Conservation (phyloP, 2,888 invertebrate genomes). For the Nephrotoma flavescens region DNA sequence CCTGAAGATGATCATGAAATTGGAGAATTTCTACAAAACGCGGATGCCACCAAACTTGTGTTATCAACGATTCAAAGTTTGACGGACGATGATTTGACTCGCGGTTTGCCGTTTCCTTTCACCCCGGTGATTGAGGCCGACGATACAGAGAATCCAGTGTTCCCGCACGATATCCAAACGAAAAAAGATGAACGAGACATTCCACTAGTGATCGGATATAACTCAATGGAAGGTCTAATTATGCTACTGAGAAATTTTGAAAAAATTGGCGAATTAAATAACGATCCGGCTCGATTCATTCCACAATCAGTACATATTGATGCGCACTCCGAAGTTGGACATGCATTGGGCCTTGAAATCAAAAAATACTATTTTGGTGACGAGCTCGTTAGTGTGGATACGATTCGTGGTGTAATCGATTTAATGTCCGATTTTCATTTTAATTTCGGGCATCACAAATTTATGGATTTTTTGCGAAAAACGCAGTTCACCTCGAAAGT, state of each 20-base stretch:
- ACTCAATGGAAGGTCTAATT: constrained; percentile 38
- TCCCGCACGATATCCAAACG: constrained; percentile 33
- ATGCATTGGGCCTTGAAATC: constrained; percentile 18
- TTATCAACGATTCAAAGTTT: constrained; percentile 17
- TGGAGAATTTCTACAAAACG: constrained; percentile 6
- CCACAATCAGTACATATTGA: constrained; percentile 21
- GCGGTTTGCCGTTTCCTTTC: constrained; percentile 21
- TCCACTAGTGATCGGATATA: constrained; percentile 38
- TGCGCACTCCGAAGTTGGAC: constrained; percentile 14
- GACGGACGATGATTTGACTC: constrained; percentile 22
- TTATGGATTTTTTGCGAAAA: constrained; percentile 20
- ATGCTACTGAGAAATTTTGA: constrained; percentile 18
- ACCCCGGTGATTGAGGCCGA: constrained; percentile 17
- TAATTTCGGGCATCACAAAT: constrained; percentile 19
- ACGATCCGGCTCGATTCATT: constrained; percentile 23
- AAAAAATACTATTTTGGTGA: constrained; percentile 34
- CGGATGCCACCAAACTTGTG: constrained; percentile 16
- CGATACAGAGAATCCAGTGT: constrained; percentile 11
- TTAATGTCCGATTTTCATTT: constrained; percentile 35
- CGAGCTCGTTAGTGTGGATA: constrained; percentile 24
- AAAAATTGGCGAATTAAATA: constrained; percentile 19
- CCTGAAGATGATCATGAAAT: constrained; percentile 12
- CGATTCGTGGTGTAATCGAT: constrained; percentile 32
- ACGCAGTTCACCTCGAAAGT: constrained; percentile 28
- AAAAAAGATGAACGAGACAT: constrained; percentile 24